phyloP scores from a whole-genome alignment of 2,797 vertebrate genomes.

The Xenops minutus region DNA sequence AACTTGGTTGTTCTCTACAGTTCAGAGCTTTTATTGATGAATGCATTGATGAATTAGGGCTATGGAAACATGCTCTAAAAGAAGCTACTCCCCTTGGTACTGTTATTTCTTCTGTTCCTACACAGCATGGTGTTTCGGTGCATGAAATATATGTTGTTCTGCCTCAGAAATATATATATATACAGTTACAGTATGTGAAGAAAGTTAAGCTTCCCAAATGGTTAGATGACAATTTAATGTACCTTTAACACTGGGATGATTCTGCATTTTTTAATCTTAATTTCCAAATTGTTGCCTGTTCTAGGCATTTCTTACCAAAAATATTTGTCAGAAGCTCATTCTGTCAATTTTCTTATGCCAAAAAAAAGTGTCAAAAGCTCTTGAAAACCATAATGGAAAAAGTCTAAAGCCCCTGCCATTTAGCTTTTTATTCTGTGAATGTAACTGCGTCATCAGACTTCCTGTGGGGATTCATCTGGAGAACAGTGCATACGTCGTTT shows the following conservation, averaged over 20 bases:
- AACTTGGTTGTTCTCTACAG: neutral
- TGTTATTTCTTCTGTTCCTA: neutral
- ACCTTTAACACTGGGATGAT: neutral
- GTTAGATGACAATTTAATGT: neutral
- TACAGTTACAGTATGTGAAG: neutral
- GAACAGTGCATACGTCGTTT: neutral
- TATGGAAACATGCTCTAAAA: neutral
- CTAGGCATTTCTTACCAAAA: neutral
- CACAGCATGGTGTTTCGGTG: neutral
- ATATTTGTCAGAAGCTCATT: neutral
- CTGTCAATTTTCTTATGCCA: neutral
- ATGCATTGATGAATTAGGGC: neutral
- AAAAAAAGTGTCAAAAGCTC: neutral
- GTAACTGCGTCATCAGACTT: conserved; percentile 50
- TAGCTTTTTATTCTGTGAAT: neutral
- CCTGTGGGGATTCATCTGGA: neutral
- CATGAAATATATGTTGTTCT: neutral
- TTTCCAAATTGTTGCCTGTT: neutral
- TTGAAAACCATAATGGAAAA: neutral
- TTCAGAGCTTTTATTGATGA: neutral
- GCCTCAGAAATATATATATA: neutral
- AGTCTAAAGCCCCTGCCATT: neutral
- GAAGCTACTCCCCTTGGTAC: neutral
- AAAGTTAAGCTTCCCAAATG: neutral
- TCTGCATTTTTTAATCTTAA: neutral